These are phyloP conservation scores for Cyanocitta stelleri DNA, from an alignment of 2,113 vertebrate genomes.

Conservation along the genomic window DNA sequence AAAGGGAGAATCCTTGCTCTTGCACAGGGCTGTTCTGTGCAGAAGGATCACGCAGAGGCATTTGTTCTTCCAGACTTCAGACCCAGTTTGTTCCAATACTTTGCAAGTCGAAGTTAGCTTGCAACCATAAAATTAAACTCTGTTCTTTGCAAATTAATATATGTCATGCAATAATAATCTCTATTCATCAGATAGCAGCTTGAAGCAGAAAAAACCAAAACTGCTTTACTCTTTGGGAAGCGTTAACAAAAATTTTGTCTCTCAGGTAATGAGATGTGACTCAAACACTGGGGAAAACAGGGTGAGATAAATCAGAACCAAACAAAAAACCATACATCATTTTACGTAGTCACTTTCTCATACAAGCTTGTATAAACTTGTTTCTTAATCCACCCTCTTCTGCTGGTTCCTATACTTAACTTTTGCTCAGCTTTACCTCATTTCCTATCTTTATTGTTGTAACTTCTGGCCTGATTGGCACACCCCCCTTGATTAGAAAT, in stretches of 20 bases:
- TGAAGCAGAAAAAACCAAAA: not conserved
- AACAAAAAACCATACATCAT: not conserved
- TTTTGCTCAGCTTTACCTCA: not conserved
- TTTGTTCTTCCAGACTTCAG: not conserved
- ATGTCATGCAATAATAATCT: not conserved
- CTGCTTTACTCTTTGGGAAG: not conserved
- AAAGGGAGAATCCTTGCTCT: not conserved
- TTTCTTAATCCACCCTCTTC: not conserved
- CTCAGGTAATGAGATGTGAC: not conserved
- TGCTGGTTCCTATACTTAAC: not conserved
- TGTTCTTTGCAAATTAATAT: not conserved
- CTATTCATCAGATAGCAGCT: not conserved
- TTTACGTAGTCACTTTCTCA: not conserved
- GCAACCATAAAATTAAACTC: not conserved
- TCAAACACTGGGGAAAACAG: not conserved
- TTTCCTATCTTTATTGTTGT: not conserved
- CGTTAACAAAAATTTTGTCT: not conserved
- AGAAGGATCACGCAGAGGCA: accelerated
- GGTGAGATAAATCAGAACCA: not conserved
- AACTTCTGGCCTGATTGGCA: conserved; percentile 6
- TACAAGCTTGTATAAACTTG: not conserved
- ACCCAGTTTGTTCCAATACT: not conserved
- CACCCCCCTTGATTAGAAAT: not conserved
- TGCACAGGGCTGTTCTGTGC: accelerated
- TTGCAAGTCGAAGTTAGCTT: not conserved